These are phyloP conservation scores for Trissoscelio sp. DNA, from an alignment of 2,888 invertebrate genomes.

Conservation along the genomic window DNA sequence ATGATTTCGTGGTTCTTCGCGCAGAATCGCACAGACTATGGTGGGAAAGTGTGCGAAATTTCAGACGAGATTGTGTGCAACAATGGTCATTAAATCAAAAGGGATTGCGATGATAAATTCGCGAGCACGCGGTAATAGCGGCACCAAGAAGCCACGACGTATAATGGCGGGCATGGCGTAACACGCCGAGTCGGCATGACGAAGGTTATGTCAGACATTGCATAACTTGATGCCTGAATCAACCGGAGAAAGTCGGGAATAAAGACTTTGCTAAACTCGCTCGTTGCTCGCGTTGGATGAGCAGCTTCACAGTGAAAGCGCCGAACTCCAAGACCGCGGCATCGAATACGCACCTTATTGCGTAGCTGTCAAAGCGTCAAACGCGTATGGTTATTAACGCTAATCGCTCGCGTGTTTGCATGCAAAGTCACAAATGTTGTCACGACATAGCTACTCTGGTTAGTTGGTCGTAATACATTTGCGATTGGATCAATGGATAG, in stretches of 20 bases:
- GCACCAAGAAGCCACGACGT: slow-evolving; percentile 56
- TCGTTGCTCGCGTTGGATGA: slow-evolving; percentile 65
- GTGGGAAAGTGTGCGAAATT: slow-evolving; percentile 45
- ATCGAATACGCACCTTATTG: slow-evolving; percentile 52
- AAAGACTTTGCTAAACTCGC: slow-evolving; percentile 62
- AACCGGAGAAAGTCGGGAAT: slow-evolving; percentile 73
- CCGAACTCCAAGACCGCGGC: slow-evolving; percentile 31
- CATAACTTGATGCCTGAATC: slow-evolving; percentile 76
- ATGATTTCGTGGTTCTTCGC: slow-evolving; percentile 33
- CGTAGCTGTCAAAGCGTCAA: slow-evolving; percentile 51
- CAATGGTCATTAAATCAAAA: slow-evolving; percentile 51
- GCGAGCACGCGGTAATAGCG: slow-evolving; percentile 55
- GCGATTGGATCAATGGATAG: background rate
- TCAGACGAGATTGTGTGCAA: slow-evolving; percentile 13
- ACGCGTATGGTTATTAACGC: slow-evolving; percentile 17
- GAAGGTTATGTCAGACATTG: slow-evolving; percentile 83
- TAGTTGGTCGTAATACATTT: background rate
- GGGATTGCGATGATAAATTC: slow-evolving; percentile 62
- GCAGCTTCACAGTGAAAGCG: slow-evolving; percentile 68
- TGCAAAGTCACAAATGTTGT: slow-evolving; percentile 7
- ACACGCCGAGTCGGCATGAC: slow-evolving; percentile 77
- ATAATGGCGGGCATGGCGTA: slow-evolving; percentile 77
- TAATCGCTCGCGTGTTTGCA: slow-evolving; percentile 22
- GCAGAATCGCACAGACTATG: background rate
- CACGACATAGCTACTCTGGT: slow-evolving; percentile 6